Conservation (phyloP, 2,113 vertebrate genomes). For the Cathartes aura region DNA sequence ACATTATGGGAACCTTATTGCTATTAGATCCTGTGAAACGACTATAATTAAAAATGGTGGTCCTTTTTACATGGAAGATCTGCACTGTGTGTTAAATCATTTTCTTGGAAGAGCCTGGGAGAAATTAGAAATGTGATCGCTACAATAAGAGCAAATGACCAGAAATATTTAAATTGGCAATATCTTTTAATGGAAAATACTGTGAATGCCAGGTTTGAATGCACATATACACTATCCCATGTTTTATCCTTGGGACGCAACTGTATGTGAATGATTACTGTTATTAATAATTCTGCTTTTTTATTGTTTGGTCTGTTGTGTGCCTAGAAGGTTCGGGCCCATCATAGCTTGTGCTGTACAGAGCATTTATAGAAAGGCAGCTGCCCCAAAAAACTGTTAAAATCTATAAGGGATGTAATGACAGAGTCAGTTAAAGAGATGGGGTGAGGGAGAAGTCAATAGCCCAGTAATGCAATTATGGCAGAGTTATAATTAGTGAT, state of each 20-base stretch:
- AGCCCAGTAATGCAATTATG: background rate
- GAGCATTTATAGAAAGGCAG: background rate
- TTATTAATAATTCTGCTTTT: background rate
- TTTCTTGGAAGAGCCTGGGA: background rate
- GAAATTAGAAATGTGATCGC: background rate
- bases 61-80: background rate
- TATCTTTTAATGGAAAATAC: background rate
- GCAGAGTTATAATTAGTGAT: background rate
- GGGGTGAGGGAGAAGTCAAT: background rate
- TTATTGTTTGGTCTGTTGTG: background rate
- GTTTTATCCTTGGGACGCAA: background rate
- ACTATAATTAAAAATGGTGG: constrained; percentile 26
- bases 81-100: constrained; percentile 1
- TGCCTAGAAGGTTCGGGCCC: background rate
- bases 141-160: background rate
- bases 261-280: background rate
- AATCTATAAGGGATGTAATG: background rate
- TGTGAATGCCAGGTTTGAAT: background rate
- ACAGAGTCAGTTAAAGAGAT: background rate
- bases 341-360: background rate
- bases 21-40: background rate
- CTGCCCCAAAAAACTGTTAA: background rate
- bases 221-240: background rate
- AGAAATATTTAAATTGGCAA: constrained; percentile 1
- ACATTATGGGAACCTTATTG: constrained; percentile 39